These are phyloP conservation scores for Stenchaetothrips biformis DNA, from an alignment of 2,888 invertebrate genomes.

Conservation along the genomic window DNA sequence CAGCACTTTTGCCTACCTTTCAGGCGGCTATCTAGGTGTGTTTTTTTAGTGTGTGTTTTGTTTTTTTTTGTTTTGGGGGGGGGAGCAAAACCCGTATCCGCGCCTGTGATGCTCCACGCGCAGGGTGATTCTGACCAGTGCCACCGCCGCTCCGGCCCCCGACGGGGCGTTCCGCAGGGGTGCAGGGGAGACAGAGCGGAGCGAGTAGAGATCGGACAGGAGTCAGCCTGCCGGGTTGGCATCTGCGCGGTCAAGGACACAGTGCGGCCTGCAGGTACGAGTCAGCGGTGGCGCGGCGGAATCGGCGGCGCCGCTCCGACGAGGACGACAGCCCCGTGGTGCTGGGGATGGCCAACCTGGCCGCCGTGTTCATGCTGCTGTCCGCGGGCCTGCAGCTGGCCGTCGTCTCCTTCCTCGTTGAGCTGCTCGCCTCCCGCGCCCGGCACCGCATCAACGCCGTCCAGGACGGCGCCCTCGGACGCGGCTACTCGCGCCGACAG, in stretches of 20 bases:
- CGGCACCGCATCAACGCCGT: neutral
- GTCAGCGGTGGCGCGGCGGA: neutral
- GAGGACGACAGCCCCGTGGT: neutral
- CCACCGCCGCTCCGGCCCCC: no score
- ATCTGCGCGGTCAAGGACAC: no score
- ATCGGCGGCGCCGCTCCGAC: neutral
- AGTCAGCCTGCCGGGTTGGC: no score
- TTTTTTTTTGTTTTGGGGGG: no score
- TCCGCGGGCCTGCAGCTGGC: neutral
- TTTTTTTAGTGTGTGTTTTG: no score
- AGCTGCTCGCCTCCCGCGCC: neutral
- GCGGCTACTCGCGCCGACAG: neutral
- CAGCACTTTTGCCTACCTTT: no score
- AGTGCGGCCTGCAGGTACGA: conserved; percentile 1
- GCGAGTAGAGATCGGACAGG: no score
- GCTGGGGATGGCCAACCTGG: neutral
- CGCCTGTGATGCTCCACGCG: neutral
- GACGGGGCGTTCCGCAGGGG: no score
- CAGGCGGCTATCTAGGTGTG: no score
- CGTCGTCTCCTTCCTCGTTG: neutral
- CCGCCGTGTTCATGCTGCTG: neutral
- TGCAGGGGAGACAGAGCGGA: no score
- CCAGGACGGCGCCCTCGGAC: neutral
- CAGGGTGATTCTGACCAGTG: no score
- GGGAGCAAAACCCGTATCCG: no score